Evolutionary conservation across 2,113 vertebrate genomes (phyloP).

Genomic region (Mormyrus iriodes): DNA sequence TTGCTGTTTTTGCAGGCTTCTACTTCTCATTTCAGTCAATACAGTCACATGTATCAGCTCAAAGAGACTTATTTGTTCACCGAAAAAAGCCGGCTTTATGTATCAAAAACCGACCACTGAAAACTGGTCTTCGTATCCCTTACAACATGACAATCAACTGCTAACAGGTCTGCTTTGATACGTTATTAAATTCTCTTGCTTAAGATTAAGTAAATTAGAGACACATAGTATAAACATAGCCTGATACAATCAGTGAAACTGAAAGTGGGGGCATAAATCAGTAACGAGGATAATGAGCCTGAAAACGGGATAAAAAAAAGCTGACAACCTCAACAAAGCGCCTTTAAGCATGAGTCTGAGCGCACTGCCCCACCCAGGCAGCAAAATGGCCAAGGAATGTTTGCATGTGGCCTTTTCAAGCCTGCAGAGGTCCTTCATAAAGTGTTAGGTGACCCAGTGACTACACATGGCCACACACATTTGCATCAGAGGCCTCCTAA

Average conservation of each 20-base stretch:
- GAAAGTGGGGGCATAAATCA: background rate
- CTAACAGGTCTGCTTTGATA: background rate
- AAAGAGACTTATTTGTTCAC: background rate
- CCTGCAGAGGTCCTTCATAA: conserved; percentile 49
- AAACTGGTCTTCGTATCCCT: background rate
- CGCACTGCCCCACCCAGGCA: background rate
- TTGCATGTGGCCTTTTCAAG: conserved; percentile 52
- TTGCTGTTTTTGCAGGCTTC: background rate
- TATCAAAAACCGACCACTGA: background rate
- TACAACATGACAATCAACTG: background rate
- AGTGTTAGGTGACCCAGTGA: conserved; percentile 36
- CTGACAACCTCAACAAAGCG: background rate
- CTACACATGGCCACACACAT: conserved; percentile 57
- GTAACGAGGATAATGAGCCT: background rate
- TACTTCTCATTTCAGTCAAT: background rate
- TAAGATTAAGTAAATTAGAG: background rate
- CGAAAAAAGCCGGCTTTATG: background rate
- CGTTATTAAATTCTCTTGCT: background rate
- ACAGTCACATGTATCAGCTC: background rate
- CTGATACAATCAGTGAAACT: background rate
- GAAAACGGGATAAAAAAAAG: background rate
- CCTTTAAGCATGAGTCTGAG: background rate
- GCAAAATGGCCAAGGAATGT: conserved; percentile 41
- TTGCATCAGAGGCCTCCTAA: conserved; percentile 35
- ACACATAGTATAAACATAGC: background rate